These are phyloP conservation scores for Drosophila ezoana DNA, from an alignment of 2,888 invertebrate species.

Conservation along the genomic window DNA sequence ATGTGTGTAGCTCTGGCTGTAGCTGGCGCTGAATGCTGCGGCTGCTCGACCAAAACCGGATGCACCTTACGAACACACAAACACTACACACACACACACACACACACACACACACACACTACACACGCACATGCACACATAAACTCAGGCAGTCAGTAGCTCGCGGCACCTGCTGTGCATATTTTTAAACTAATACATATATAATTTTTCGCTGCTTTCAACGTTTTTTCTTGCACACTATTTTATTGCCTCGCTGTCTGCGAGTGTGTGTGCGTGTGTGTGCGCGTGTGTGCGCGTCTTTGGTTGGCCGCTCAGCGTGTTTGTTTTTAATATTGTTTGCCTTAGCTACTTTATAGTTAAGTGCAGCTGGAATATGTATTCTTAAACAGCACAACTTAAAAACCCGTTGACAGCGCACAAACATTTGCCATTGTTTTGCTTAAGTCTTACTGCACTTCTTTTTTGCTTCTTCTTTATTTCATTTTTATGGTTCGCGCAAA, in stretches of 20 bases:
- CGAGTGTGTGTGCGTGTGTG: constrained; percentile 6
- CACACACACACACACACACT: constrained; percentile 13
- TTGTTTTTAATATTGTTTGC: constrained; percentile 75
- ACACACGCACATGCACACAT: constrained; percentile 4
- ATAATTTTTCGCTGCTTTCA: constrained; percentile 65
- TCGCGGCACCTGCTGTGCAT: constrained; percentile 65
- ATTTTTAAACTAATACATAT: constrained; percentile 72
- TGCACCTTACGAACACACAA: constrained; percentile 53
- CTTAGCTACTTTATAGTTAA: constrained; percentile 76
- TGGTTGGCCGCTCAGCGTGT: constrained; percentile 36
- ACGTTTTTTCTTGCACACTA: constrained; percentile 46
- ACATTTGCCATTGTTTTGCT: constrained; percentile 63
- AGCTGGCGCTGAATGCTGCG: constrained; percentile 65
- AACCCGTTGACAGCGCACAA: constrained; percentile 63
- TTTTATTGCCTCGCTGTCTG: constrained; percentile 60
- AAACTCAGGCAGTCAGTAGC: constrained; percentile 8
- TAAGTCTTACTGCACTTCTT: constrained; percentile 40
- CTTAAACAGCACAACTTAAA: constrained; percentile 63
- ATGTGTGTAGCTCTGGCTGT: constrained; percentile 49
- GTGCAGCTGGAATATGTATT: constrained; percentile 71
- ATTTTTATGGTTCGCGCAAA: constrained; percentile 49
- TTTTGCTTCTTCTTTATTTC: constrained; percentile 1
- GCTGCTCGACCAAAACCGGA: constrained; percentile 65
- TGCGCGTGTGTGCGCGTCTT: constrained; percentile 10
- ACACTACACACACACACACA: constrained; percentile 6